A percentile compares a stretch with the other conserved stretches of the same genome.
Conservation (phyloP, 2,797 vertebrate species). For the Neopelma chrysocephalum region DNA sequence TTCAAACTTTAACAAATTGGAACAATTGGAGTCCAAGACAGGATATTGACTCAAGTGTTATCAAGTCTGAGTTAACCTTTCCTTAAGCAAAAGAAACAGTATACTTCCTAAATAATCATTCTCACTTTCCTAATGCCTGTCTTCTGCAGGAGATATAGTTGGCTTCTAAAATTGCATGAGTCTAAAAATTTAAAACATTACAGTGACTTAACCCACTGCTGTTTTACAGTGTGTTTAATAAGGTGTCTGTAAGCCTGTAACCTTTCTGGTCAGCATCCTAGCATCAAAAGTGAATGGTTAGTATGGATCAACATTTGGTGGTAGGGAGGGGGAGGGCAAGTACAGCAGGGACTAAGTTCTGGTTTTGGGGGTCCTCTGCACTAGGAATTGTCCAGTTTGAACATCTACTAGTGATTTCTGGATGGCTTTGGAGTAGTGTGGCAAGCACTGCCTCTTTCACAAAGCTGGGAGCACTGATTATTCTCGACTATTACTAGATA, state of each 20-base stretch:
- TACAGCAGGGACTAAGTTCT: background rate
- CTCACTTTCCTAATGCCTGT: background rate
- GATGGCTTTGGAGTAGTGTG: background rate
- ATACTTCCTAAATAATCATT: background rate
- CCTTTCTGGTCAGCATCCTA: background rate
- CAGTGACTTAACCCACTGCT: background rate
- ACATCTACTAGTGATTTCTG: background rate
- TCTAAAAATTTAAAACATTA: background rate
- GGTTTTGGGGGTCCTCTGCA: background rate
- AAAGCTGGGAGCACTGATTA: background rate
- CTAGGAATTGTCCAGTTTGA: background rate
- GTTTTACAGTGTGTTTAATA: background rate
- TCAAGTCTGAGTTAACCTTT: background rate
- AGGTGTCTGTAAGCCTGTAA: background rate
- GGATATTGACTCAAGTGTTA: background rate
- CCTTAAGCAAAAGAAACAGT: background rate
- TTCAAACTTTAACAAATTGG: background rate
- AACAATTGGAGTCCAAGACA: background rate
- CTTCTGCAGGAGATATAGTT: background rate
- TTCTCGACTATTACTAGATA: background rate
- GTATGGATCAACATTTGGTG: background rate
- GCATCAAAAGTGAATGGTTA: background rate
- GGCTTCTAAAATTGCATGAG: background rate
- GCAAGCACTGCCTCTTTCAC: background rate
- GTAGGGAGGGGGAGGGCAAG: background rate